Evolutionary conservation across 2,797 vertebrate genomes (phyloP), one percentile per base, ranked within the genome.

Genomic region (Melanotaenia trifasciata): DNA sequence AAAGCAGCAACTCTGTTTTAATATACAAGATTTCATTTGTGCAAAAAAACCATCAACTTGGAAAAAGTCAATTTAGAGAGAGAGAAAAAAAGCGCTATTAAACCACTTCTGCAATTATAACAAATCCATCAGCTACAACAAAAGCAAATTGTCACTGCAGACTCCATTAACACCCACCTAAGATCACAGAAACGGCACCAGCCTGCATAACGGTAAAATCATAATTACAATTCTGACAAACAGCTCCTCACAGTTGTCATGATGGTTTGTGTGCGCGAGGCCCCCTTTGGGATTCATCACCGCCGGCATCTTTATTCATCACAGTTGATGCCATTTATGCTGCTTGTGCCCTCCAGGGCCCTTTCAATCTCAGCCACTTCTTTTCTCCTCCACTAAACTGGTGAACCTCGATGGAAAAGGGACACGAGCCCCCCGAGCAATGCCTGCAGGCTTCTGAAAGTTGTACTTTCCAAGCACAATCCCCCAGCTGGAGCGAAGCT

Each of bases 81-180:
- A 70, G 76, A 67, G 26, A 26, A 14, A 73, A 72, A 36, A 36
- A 36, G 7, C 8, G n/a, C 62, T 74, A 81, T 63, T 68, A 81
- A 84, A 79, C 64, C 64, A 68, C 73, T 84, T 78, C 72, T 76
- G 66, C 47, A 76, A 69, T 76, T 58, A 36, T 64, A 78, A 85
- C 74, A 63, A 69, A 79, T 81, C 80, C 80, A 81, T 83, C 79
- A 80, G 62, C 60, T 8, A 1, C 65, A 78, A 84, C 78, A 78
- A 83, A 83, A 67, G 76, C 64, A 36, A 47, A 73, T 58, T 61
- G 85, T 73, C 79, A 64, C 40, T n/a, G 70, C 40, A 1, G 18
- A 67, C 60, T 83, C 83, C 81, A 84, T 89, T 82, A 84, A 81
- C 76, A 67, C 83, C 84, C 86, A 88, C 87, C 66, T 51, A 18